Conservation (phyloP, 2,113 vertebrate species). For the Prietella phreatophila region DNA sequence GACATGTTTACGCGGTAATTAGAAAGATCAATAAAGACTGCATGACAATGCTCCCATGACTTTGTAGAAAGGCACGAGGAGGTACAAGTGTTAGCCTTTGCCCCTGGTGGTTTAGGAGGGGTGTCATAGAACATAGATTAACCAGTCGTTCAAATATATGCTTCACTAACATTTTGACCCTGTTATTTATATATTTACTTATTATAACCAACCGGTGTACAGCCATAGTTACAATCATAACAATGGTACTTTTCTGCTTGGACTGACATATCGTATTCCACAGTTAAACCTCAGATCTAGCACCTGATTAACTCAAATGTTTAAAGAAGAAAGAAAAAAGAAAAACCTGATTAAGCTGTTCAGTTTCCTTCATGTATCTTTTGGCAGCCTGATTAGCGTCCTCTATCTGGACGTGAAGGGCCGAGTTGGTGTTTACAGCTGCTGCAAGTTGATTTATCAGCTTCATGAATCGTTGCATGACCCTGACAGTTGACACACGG, state of each 20-base stretch:
- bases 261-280: background rate
- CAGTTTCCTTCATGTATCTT: constrained; percentile 83
- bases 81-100: background rate
- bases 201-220: background rate
- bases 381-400: constrained; percentile 78
- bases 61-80: background rate
- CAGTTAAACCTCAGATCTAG: background rate
- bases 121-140: too few species aligned
- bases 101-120: too few species aligned
- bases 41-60: background rate
- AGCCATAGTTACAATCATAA: background rate
- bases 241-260: background rate
- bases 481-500: constrained; percentile 54
- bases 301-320: background rate
- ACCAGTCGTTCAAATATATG: too few species aligned
- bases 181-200: too few species aligned
- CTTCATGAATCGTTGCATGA: constrained; percentile 81
- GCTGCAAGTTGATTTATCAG: constrained; percentile 85
- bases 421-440: constrained; percentile 66
- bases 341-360: constrained; percentile 80
- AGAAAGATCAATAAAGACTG: background rate
- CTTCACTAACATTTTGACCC: too few species aligned
- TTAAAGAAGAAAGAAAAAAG: background rate
- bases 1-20: background rate
- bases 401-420: constrained; percentile 80